Conservation (phyloP, 2,797 vertebrate species). For the Myotis daubentonii region DNA sequence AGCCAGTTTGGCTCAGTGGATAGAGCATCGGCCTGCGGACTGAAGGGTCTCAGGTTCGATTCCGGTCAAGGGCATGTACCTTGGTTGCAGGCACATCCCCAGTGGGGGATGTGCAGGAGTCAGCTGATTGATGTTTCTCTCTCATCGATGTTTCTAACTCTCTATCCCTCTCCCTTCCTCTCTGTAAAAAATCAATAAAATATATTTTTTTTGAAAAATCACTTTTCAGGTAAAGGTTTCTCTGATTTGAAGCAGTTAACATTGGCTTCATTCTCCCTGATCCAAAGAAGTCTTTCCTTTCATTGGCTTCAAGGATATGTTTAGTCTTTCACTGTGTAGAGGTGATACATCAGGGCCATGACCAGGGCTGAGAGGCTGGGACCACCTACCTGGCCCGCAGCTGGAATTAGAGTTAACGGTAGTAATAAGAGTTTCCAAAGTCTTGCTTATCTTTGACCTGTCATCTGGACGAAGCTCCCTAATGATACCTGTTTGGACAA, state of each 20-base stretch:
- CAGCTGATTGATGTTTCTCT: too few relatives aligned
- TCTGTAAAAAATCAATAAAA: too few relatives aligned
- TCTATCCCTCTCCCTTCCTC: too few relatives aligned
- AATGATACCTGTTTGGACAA: slow-evolving; percentile 88
- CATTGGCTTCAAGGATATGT: background rate
- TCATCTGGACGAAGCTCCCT: slow-evolving; percentile 93
- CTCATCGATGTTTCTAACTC: too few relatives aligned
- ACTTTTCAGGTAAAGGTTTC: slow-evolving; percentile 61
- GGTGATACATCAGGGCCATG: slow-evolving; percentile 91
- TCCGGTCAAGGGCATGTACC: too few relatives aligned
- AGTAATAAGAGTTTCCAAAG: background rate
- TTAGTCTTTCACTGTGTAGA: slow-evolving; percentile 86
- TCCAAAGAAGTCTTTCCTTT: slow-evolving; percentile 65
- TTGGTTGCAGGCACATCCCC: too few relatives aligned
- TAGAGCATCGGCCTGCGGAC: too few relatives aligned
- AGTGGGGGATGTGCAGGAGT: too few relatives aligned
- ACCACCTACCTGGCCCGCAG: slow-evolving; percentile 93
- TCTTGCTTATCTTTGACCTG: background rate
- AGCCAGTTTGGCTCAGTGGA: too few relatives aligned
- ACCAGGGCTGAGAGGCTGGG: slow-evolving; percentile 88
- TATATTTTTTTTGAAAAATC: background rate
- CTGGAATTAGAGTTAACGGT: slow-evolving; percentile 80
- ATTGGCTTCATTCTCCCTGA: slow-evolving; percentile 61
- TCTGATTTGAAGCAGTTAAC: slow-evolving; percentile 57
- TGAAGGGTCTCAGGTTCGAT: too few relatives aligned